Percentiles rank a stretch among this genome's conserved stretches.
Evolutionary conservation across 1,140 invertebrate species (phyloP).

Genomic region (Drosophila bocqueti): DNA sequence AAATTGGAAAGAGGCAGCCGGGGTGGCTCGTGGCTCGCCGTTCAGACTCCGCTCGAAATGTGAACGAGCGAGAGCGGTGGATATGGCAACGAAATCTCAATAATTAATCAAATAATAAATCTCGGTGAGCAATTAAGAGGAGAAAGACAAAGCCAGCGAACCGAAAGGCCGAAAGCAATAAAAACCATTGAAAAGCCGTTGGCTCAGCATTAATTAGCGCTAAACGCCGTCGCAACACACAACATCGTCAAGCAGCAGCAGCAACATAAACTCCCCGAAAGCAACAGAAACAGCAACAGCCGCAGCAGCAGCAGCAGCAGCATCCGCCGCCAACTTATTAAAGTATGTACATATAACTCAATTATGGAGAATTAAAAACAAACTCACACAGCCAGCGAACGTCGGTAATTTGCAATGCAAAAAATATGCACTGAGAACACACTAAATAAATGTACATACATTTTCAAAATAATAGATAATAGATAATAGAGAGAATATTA

Average conservation of each 20-base stretch:
- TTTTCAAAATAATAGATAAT: neutral
- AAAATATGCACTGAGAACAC: conserved; percentile 41
- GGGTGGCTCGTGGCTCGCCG: conserved; percentile 6
- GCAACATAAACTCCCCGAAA: conserved; percentile 42
- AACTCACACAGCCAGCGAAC: conserved; percentile 66
- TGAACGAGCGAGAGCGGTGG: conserved; percentile 13
- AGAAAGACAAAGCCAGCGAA: conserved; percentile 67
- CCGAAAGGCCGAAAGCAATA: conserved; percentile 63
- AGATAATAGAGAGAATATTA: neutral
- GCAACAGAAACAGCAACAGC: conserved; percentile 31
- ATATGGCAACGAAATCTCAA: conserved; percentile 56
- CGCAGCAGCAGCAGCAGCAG: conserved; percentile 37
- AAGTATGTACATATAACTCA: conserved; percentile 82
- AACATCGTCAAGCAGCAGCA: conserved; percentile 34
- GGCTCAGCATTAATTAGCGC: conserved; percentile 79
- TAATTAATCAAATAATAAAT: conserved; percentile 81
- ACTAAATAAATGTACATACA: too few species aligned
- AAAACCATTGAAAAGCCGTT: conserved; percentile 73
- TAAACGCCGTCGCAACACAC: conserved; percentile 63
- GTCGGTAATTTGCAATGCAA: conserved; percentile 75
- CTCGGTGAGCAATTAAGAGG: conserved; percentile 70
- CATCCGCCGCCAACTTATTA: conserved; percentile 77
- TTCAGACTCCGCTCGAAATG: conserved; percentile 10
- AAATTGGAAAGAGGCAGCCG: conserved; percentile 52
- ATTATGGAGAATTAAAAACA: conserved; percentile 82